Evolutionary conservation across 1,140 invertebrate species (phyloP), one percentile per base, ranked within the genome.

Genomic region (Papilio dardanus): DNA sequence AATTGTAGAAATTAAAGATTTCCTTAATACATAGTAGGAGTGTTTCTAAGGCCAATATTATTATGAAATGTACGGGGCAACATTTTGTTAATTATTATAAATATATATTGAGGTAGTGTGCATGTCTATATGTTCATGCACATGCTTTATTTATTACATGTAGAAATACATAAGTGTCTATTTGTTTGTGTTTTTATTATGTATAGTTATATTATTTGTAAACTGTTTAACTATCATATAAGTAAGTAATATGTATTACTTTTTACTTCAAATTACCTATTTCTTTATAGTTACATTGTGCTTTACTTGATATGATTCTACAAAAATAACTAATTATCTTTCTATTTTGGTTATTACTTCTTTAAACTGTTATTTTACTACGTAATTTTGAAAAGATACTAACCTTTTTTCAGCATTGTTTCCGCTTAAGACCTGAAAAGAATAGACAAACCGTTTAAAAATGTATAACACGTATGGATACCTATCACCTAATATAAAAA

Each of bases 391-490:
- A 21, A 62, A 62, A 31, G 62, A 30, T 73, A 76, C 81, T 77
- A 68, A 90, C 88, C 88, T 86, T 88, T 84, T 80, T 74, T 90
- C 79, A 89, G 78, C 86, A 88, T 90, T 81, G 62, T 85, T 76
- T 82, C 84, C 66, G 79, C 78, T 75, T 87, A 83, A 85, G 81
- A 83, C 82, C 88, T 90, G 88, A 50, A 90, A 90, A 83, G 86
- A 86, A 74, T 78, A 82, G 69, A 81, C 24, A 76, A 76, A 54
- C 54, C 24, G 50, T 76, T 73, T 50, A 65, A 35, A 24, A 77
- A 74, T 54, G 1, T 21, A 37, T 10, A 8, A 5, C 12, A 1
- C 7, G 6, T 50, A 50, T 46, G 5, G n/a, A 40, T 5, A n/a
- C n/a, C 19, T 21, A 19, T 19, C 5, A 65, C 33, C 58, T 37